Percentiles rank a stretch among this genome's conserved stretches.
Evolutionary conservation across 2,797 vertebrate genomes (phyloP).

Genomic region (Agapornis canus): DNA sequence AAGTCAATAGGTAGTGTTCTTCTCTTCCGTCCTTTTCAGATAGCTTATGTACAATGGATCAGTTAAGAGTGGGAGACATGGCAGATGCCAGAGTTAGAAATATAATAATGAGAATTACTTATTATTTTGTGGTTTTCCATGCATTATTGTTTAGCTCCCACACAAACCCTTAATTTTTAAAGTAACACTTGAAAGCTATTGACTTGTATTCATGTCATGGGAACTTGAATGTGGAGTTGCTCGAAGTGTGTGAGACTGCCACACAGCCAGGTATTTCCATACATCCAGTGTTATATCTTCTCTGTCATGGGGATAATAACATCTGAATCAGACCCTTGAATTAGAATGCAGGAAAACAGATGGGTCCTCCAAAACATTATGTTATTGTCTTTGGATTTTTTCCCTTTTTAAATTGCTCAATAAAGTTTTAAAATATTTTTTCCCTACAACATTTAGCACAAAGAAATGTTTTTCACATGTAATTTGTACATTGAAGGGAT

Average conservation of each 20-base stretch:
- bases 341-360: conserved; percentile 48
- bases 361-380: background rate
- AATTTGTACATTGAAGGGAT: background rate
- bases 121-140: background rate
- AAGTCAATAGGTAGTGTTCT: rapidly evolving
- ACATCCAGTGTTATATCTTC: background rate
- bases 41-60: background rate
- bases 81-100: background rate
- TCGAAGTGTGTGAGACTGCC: background rate
- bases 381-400: conserved; percentile 45
- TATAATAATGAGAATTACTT: background rate
- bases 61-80: background rate
- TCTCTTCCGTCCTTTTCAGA: background rate
- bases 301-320: background rate
- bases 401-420: background rate
- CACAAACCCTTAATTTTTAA: background rate
- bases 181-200: background rate
- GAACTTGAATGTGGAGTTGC: background rate
- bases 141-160: background rate
- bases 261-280: background rate
- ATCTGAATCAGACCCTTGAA: conserved; percentile 30
- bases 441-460: conserved; percentile 7
- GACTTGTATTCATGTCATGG: background rate
- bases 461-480: conserved; percentile 18
- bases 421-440: conserved; percentile 27